Evolutionary conservation across 2,888 invertebrate species (phyloP), one percentile per base, ranked within the genome.

Genomic region (Tiliacea aurago): DNA sequence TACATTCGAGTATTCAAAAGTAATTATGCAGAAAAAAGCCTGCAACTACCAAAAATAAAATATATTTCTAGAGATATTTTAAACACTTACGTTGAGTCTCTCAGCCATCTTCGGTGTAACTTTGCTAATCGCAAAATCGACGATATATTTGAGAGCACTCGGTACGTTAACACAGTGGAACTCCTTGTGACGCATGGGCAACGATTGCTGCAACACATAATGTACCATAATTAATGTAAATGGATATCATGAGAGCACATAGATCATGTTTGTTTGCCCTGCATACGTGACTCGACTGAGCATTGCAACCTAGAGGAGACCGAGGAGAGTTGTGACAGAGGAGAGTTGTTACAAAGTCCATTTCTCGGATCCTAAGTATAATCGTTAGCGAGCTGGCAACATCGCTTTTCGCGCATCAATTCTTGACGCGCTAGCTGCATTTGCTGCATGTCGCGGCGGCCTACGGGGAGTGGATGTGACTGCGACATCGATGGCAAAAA

Each of bases 121-220:
- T 88, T 97, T 97, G 66, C 97, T 97, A 84, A 97, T 96, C 1
- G 97, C 97, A 88, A 98, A 98, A 89, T 98, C 98, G 75, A 98
- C 97, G 37, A 98, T 96, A 92, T 98, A 98, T 87, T 97, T 97
- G n/a, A 98, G 91, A 0, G 98, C 96, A n/a, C 97, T 89, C 1
- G 98, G 98, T 23, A 98, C 94, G 89, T 98, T 98, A 51, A 98
- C 92, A 75, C 98, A 94, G 89, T 98, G 97, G 58, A 98, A 97
- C 88, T 97, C 97, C 92, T 98, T 98, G 93, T 98, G 98, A 23
- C 98, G 96, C 96, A 98, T 97, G 11, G 98, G 98, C 78, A 98
- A 83, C 0, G 98, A 98, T 97, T 98, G 98, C 97, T 97, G 93
- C 70, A 96, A 93, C 66, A 83, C 75, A 81, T 66, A 75, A 81